Evolutionary conservation across 2,888 invertebrate species (phyloP).

Genomic region (Chrysomela aeneicollis): DNA sequence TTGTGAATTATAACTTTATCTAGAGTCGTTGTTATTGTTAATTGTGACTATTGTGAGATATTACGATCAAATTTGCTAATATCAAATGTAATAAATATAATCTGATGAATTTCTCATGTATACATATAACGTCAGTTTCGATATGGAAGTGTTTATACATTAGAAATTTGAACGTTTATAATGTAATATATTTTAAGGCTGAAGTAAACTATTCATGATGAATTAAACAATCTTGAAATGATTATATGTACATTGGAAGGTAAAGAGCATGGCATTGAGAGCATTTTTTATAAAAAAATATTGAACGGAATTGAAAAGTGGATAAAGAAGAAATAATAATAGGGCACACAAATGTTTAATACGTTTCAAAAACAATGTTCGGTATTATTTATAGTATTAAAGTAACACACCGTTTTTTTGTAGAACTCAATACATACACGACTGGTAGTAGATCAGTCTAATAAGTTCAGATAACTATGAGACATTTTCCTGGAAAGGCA

Average conservation of each 20-base stretch:
- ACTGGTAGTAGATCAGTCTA: too few species aligned
- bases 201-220: slow-evolving; percentile 43
- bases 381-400: too few species aligned
- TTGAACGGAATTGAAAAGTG: slow-evolving; percentile 36
- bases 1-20: not conserved
- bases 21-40: not conserved
- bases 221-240: slow-evolving; percentile 27
- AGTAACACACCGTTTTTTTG: too few species aligned
- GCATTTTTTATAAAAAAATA: slow-evolving; percentile 42
- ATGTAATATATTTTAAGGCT: slow-evolving; percentile 44
- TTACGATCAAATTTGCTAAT: not conserved
- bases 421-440: too few species aligned
- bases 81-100: not conserved
- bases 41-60: slow-evolving; percentile 1
- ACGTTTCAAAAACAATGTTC: too few species aligned
- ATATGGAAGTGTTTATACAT: slow-evolving; percentile 9
- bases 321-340: slow-evolving; percentile 4
- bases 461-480: too few species aligned
- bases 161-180: slow-evolving; percentile 23
- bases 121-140: not conserved
- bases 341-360: not conserved
- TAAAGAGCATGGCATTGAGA: slow-evolving; percentile 27
- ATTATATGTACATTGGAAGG: slow-evolving; percentile 33
- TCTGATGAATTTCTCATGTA: slow-evolving; percentile 1
- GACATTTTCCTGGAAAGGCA: not conserved